Evolutionary conservation across 2,797 vertebrate species (phyloP), one percentile per base, ranked within the genome.

Genomic region (Gila robusta): DNA sequence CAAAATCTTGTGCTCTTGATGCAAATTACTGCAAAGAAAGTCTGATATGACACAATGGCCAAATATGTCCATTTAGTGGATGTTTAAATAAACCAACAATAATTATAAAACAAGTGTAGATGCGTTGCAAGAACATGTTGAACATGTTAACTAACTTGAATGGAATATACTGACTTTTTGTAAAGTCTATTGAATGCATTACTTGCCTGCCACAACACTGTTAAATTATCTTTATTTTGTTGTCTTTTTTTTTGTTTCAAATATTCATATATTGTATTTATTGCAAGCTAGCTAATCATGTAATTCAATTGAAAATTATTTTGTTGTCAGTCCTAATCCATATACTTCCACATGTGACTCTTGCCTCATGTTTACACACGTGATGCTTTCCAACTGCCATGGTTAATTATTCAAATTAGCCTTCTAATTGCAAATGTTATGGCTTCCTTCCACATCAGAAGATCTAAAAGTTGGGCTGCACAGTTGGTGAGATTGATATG

Each of bases 401-500:
- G 35, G 62, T 49, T 37, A 64, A 73, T 39, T 73, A 73, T 66
- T 66, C 10, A 37, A 64, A 69, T 66, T 37, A 62, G 66, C 78
- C 17, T 32, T 62, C 71, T 73, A 86, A 81, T 73, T 81, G 67
- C 35, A 35, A 64, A 72, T 74, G 84, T 62, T 73, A 23, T 64
- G 56, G 69, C 84, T 82, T 9, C 0, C 47, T 37, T 70, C 12
- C 66, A 71, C 47, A 71, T 82, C 47, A 47, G 78, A 64, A 64
- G 62, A 81, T 73, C 54, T 81, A 8, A 49, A 47, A 56, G 47
- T 73, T 73, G 35, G 56, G 28, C 28, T 37, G n/a, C 47, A 67
- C 49, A 81, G 35, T 62, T 28, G 32, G 41, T 41, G 73, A 89
- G 69, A 87, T 86, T 84, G 59, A 83, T 70, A 79, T 79, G 78